These are phyloP conservation scores for Rhinoraja longicauda DNA, from an alignment of 2,797 vertebrate genomes.

Conservation along the genomic window DNA sequence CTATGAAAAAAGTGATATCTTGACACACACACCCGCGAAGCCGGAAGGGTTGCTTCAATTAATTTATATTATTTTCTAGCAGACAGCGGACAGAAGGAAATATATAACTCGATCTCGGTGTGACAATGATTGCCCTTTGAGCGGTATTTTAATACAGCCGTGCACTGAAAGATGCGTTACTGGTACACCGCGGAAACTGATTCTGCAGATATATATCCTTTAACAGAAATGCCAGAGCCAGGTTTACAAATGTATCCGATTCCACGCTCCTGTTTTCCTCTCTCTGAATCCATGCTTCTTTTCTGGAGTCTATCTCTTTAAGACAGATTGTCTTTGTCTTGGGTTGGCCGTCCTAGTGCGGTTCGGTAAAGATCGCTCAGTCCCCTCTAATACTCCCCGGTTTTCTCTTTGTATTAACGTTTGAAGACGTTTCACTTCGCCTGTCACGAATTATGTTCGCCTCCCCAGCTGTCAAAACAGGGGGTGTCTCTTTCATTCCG, in stretches of 20 bases:
- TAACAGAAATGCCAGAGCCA: neutral
- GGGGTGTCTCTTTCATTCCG: slow-evolving; percentile 98
- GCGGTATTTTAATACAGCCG: neutral
- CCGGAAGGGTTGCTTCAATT: neutral
- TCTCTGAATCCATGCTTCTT: neutral
- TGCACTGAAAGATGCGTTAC: neutral
- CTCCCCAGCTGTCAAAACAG: slow-evolving; percentile 99
- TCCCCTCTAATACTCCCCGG: slow-evolving; percentile 37
- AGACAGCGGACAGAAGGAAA: neutral
- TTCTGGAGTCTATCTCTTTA: neutral
- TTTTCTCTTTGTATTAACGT: slow-evolving; percentile 48
- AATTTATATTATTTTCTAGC: neutral
- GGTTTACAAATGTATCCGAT: neutral
- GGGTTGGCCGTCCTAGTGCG: neutral
- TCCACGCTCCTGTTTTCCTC: neutral
- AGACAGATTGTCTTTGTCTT: neutral
- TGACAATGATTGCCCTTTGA: neutral
- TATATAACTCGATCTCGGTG: neutral
- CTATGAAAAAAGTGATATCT: neutral
- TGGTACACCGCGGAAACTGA: neutral
- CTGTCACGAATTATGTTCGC: slow-evolving; percentile 88
- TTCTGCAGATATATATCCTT: neutral
- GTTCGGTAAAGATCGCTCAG: slow-evolving; percentile 37
- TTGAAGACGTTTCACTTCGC: slow-evolving; percentile 78
- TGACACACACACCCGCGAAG: neutral